These are phyloP conservation scores for Pyrrhosoma nymphula DNA, from an alignment of 2,888 invertebrate species.

Conservation along the genomic window DNA sequence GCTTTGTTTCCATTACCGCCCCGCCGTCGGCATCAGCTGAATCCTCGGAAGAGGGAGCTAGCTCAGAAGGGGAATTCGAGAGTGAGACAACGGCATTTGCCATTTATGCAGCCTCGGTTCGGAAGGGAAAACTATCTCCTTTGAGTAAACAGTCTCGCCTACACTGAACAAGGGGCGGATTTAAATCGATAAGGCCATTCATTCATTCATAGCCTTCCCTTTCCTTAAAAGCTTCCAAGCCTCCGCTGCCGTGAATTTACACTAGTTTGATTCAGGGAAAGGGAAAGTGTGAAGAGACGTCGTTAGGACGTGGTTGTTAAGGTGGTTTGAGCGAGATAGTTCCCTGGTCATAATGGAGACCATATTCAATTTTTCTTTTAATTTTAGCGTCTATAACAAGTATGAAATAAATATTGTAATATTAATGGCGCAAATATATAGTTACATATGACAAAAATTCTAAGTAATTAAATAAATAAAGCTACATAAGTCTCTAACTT, in stretches of 20 bases:
- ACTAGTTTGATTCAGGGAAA: no score
- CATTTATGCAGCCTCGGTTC: not conserved
- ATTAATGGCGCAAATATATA: no score
- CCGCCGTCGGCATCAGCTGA: not conserved
- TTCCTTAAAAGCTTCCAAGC: not conserved
- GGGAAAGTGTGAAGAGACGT: no score
- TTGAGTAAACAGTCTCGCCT: not conserved
- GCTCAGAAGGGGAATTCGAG: not conserved
- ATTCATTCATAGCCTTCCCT: not conserved
- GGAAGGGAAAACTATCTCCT: not conserved
- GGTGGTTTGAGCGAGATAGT: no score
- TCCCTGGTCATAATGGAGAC: no score
- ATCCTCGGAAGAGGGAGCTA: not conserved
- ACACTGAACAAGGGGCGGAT: not conserved
- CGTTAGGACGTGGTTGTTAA: no score
- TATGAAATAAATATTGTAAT: no score
- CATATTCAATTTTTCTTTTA: no score
- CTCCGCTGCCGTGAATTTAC: not conserved
- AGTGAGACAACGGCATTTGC: not conserved
- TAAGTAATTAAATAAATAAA: no score
- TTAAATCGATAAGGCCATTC: not conserved
- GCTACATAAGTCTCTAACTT: no score
- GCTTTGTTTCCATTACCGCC: not conserved
- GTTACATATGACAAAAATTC: no score
- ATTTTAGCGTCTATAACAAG: no score